phyloP scores from a whole-genome alignment of 2,797 vertebrate genomes.

The Alcedo atthis region DNA sequence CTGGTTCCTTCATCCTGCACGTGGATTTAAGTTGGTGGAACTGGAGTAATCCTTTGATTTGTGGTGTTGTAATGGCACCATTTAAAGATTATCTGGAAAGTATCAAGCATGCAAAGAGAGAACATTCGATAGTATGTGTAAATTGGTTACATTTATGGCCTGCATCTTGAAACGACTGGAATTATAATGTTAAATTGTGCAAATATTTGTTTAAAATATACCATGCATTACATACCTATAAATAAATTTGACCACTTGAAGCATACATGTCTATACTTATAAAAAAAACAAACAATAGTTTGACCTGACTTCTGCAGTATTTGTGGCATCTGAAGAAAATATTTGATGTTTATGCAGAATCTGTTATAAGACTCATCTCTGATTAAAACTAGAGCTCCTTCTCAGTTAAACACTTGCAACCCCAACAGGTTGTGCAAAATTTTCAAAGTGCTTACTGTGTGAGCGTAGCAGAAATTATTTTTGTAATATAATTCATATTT shows the following conservation, averaged over 20 bases:
- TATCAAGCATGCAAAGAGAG: constrained; percentile 84
- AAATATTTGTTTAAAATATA: constrained; percentile 82
- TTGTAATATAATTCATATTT: constrained; percentile 99
- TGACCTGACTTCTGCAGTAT: constrained; percentile 71
- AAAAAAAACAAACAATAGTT: constrained; percentile 40
- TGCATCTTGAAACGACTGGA: constrained; percentile 83
- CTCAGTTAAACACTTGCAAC: constrained; percentile 79
- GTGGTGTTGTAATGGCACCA: constrained; percentile 77
- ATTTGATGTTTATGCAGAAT: constrained; percentile 76
- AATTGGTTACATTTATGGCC: constrained; percentile 82
- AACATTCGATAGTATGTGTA: constrained; percentile 82
- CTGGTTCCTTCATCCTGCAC: constrained; percentile 78
- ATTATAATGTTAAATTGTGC: constrained; percentile 83
- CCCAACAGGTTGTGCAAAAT: constrained; percentile 80
- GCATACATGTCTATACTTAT: constrained; percentile 76
- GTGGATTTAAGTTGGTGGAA: constrained; percentile 80
- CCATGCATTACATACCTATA: constrained; percentile 79
- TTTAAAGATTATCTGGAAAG: constrained; percentile 80
- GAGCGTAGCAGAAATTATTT: constrained; percentile 99
- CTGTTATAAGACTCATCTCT: constrained; percentile 75
- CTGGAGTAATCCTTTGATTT: constrained; percentile 78
- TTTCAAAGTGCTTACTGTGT: constrained; percentile 97
- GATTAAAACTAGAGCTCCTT: constrained; percentile 73
- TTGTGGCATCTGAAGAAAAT: constrained; percentile 77
- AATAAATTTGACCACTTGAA: constrained; percentile 81